Percentiles rank a stretch among this genome's conserved stretches.
Evolutionary conservation across 2,113 vertebrate species (phyloP).

Genomic region (Saguinus midas): DNA sequence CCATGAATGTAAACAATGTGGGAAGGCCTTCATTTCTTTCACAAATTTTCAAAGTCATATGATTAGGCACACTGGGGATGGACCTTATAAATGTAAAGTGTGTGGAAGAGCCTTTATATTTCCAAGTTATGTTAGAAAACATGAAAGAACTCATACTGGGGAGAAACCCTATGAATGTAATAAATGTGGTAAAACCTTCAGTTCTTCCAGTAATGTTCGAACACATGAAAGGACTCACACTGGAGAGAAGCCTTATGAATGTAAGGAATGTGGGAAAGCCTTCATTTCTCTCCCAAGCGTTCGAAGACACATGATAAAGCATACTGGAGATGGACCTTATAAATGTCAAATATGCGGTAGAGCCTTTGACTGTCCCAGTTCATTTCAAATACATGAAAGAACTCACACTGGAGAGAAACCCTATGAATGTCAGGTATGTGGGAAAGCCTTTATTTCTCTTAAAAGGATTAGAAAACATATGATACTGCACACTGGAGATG

Average conservation of each 20-base stretch:
- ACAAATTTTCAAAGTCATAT: conserved; percentile 57
- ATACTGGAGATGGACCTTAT: conserved; percentile 57
- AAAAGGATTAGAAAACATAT: not conserved
- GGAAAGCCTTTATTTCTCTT: not conserved
- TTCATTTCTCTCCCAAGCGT: conserved; percentile 40
- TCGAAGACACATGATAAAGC: conserved; percentile 32
- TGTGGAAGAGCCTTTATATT: conserved; percentile 84
- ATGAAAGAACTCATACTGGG: conserved; percentile 15
- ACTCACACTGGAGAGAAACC: not conserved
- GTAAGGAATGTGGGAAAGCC: conserved; percentile 32
- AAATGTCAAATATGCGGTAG: conserved; percentile 61
- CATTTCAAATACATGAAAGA: not conserved
- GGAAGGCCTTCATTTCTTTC: conserved; percentile 60
- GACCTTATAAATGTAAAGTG: conserved; percentile 80
- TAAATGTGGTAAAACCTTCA: conserved; percentile 45
- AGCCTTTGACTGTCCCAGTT: conserved; percentile 76
- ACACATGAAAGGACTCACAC: conserved; percentile 58
- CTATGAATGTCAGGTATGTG: not conserved
- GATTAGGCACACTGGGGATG: conserved; percentile 43
- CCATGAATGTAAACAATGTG: conserved; percentile 51
- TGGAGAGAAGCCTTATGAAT: conserved; percentile 29
- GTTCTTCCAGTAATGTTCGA: not conserved
- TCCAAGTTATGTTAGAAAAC: not conserved
- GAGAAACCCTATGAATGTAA: conserved; percentile 41
- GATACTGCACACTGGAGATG: conserved; percentile 59